Evolutionary conservation across 2,113 vertebrate species (phyloP).

Genomic region (Hippoglossus stenolepis): DNA sequence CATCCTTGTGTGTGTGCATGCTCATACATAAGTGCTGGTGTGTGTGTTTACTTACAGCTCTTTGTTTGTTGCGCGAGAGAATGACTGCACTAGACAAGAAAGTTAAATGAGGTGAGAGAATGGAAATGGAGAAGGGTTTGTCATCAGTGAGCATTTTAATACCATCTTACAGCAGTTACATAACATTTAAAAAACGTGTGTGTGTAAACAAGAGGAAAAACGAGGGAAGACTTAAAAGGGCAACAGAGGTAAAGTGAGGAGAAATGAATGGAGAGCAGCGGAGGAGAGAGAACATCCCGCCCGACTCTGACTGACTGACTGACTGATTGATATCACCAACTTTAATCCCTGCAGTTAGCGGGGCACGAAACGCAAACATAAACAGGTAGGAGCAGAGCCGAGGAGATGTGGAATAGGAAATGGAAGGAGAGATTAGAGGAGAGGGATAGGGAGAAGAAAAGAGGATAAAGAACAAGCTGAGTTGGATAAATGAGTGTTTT

Average conservation of each 20-base stretch:
- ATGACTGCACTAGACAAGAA: neutral
- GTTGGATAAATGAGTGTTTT: conserved; percentile 45
- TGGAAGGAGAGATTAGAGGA: conserved; percentile 38
- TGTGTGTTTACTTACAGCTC: conserved; percentile 18
- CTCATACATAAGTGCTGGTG: conserved; percentile 8
- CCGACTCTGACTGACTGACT: neutral
- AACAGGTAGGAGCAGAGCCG: conserved; percentile 29
- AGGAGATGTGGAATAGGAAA: conserved; percentile 25
- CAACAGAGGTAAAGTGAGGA: conserved; percentile 14
- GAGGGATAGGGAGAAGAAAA: conserved; percentile 28
- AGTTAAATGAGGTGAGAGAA: neutral
- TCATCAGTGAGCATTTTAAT: conserved; percentile 25
- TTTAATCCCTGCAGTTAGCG: conserved; percentile 47
- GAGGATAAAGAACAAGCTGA: conserved; percentile 33
- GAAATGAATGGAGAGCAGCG: conserved; percentile 4
- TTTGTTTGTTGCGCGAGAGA: neutral
- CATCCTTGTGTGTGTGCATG: conserved; percentile 25
- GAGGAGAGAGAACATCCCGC: neutral
- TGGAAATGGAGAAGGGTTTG: conserved; percentile 17
- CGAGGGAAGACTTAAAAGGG: conserved; percentile 19
- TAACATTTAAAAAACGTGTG: neutral
- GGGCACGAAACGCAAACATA: conserved; percentile 38
- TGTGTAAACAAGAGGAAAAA: conserved; percentile 23
- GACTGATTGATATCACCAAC: conserved; percentile 12
- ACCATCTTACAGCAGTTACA: neutral